Evolutionary conservation across 2,113 vertebrate genomes (phyloP), one percentile per base, ranked within the genome.

Genomic region (Lichenostomus cassidix): DNA sequence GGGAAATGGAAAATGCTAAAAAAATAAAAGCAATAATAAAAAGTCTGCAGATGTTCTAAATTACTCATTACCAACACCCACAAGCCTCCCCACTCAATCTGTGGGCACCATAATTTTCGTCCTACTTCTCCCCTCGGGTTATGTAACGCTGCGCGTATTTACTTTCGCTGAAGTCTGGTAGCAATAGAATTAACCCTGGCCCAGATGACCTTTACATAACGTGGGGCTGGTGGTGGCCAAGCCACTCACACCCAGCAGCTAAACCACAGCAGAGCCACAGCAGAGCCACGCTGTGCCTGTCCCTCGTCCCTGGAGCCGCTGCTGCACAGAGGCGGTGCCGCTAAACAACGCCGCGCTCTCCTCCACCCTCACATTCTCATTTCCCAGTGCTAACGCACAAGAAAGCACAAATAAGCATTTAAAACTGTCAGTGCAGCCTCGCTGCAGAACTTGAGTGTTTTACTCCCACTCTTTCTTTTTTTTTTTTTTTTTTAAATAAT

Each of bases 11-110:
- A 95, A 95, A 87, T 29, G 21, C 24, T 55, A 6, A 35, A 60
- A 89, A 41, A 39, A 60, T 62, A 89, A 60, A 56, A 16, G 41
- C 2, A 56, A 47, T 41, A 89, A 79, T 37, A 80, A 91, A 79
- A 81, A 83, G 55, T 17, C 82, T 76, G 68, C 92, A 95, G 93
- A 88, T 95, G 92, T 94, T 93, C 93, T 80, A 85, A 95, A 93
- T 94, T 87, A 88, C 90, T 86, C 83, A 86, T 87, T 92, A 94
- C 73, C 8, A 2, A 83, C 87, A 83, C 87, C 74, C 63, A 65
- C 14, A 93, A 35, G 50, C 67, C 78, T 55, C 78, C 91, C 58
- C 35, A 25, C 91, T 88, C 93, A 46, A 69, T 88, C 88, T 93
- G 79, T 28, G 55, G 89, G 78, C 90, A 90, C 69, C 62, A 5